phyloP scores from a whole-genome alignment of 53 echinoderm and acorn worm species.

The Astropecten irregularis region DNA sequence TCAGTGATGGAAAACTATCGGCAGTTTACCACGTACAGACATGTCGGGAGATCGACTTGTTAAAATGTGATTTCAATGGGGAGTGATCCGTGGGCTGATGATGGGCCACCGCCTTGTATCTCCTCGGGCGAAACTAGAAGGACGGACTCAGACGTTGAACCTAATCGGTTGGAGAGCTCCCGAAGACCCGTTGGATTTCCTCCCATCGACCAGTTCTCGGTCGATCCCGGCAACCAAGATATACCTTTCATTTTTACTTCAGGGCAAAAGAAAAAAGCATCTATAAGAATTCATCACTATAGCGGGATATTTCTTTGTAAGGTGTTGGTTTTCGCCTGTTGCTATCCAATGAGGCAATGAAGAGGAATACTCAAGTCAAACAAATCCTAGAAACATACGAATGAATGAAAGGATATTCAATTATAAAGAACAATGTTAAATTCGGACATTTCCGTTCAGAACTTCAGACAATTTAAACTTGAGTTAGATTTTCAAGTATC shows the following conservation, averaged over 20 bases:
- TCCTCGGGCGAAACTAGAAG: conserved; percentile 41
- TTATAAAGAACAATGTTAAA: too few species aligned
- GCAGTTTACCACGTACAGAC: conserved; percentile 3
- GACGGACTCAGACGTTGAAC: conserved; percentile 1
- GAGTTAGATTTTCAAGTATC: too few species aligned
- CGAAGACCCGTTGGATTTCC: conserved; percentile 39
- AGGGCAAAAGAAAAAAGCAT: conserved; percentile 22
- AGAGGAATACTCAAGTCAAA: too few species aligned
- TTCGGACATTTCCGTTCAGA: too few species aligned
- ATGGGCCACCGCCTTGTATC: neutral
- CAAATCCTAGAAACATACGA: too few species aligned
- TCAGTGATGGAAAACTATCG: too few species aligned
- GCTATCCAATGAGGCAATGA: too few species aligned
- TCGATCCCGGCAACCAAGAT: conserved; percentile 38
- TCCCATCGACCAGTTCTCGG: neutral
- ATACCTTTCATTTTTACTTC: conserved; percentile 41
- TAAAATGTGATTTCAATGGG: conserved; percentile 44
- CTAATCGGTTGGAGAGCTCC: conserved; percentile 34
- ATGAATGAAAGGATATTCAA: too few species aligned
- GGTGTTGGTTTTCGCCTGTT: neutral
- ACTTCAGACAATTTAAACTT: too few species aligned
- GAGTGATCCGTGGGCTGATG: conserved; percentile 7
- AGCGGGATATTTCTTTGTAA: neutral
- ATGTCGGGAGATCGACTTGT: conserved; percentile 8
- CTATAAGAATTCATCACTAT: neutral